Conservation (phyloP, 2,888 invertebrate genomes). For the Parelbella ahira region DNA sequence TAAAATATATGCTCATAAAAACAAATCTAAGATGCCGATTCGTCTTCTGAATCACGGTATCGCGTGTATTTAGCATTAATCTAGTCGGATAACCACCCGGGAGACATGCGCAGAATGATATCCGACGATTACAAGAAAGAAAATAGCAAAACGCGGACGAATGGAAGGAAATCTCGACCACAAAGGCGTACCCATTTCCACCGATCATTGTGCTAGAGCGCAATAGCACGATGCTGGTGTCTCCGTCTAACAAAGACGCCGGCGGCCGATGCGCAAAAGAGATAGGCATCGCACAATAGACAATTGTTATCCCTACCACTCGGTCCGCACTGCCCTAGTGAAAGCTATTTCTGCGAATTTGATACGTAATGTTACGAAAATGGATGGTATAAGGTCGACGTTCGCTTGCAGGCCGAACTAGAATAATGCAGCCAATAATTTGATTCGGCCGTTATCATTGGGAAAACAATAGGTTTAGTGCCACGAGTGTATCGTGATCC, state of each 20-base stretch:
- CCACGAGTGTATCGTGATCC: conserved; percentile 48
- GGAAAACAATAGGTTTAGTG: conserved; percentile 65
- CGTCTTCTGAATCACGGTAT: conserved; percentile 14
- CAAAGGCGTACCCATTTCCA: conserved; percentile 52
- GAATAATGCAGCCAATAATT: conserved; percentile 65
- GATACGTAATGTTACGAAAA: conserved; percentile 28
- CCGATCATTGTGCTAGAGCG: conserved; percentile 56
- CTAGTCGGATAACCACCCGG: conserved; percentile 16
- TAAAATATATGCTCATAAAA: conserved; percentile 26
- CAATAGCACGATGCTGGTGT: conserved; percentile 41
- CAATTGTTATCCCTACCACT: conserved; percentile 77
- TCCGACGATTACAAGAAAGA: conserved; percentile 31
- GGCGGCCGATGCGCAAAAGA: conserved; percentile 60
- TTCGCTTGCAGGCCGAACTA: conserved; percentile 34
- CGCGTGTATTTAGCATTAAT: conserved; percentile 13
- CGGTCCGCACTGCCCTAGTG: conserved; percentile 54
- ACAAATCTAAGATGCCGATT: conserved; percentile 17
- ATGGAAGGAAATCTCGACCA: conserved; percentile 67
- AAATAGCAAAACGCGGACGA: conserved; percentile 45
- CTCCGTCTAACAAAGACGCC: conserved; percentile 57
- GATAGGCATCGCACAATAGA: conserved; percentile 75
- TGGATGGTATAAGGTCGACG: conserved; percentile 35
- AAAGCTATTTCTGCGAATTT: conserved; percentile 42
- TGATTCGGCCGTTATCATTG: conserved; percentile 68
- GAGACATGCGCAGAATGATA: conserved; percentile 54